Evolutionary conservation across 2,113 vertebrate genomes (phyloP).

Genomic region (Hiodon tergisus): DNA sequence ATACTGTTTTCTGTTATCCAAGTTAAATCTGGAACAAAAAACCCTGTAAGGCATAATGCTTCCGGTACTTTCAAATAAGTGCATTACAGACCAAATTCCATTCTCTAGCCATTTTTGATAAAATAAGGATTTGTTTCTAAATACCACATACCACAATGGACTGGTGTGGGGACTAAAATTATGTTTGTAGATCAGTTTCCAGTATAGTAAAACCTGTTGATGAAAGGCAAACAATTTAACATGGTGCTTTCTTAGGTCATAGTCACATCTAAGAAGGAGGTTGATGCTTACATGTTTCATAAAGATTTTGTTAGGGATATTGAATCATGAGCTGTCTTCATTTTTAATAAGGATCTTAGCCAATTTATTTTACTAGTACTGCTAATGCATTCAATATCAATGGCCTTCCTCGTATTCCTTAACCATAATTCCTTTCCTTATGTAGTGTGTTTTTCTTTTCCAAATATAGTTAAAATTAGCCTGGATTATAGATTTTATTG

Average conservation of each 20-base stretch:
- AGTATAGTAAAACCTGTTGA: neutral
- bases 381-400: neutral
- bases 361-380: neutral
- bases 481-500: neutral
- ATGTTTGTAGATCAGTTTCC: too few relatives aligned
- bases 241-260: neutral
- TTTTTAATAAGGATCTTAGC: neutral
- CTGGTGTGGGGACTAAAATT: too few relatives aligned
- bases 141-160: too few relatives aligned
- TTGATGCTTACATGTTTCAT: neutral
- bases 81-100: too few relatives aligned
- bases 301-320: neutral
- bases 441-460: neutral
- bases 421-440: neutral
- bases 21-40: too few relatives aligned
- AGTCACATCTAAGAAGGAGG: conserved; percentile 2
- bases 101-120: too few relatives aligned
- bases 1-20: too few relatives aligned
- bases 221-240: neutral
- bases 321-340: neutral
- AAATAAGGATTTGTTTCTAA: too few relatives aligned
- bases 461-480: neutral
- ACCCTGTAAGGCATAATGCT: too few relatives aligned
- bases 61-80: too few relatives aligned
- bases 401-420: neutral